These are phyloP conservation scores for Antheraea pernyi DNA, from an alignment of 1,140 invertebrate species.

Conservation along the genomic window DNA sequence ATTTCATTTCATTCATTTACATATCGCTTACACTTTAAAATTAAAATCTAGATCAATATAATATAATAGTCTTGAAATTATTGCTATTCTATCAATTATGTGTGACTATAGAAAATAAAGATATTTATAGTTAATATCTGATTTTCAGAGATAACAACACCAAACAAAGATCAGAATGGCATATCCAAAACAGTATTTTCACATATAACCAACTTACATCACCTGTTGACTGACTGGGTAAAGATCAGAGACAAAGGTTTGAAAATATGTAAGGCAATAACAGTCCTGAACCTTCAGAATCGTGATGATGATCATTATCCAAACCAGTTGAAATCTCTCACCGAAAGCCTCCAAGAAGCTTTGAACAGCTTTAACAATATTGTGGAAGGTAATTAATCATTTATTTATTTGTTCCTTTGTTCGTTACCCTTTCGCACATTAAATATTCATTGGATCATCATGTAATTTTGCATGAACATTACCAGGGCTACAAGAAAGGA, in stretches of 20 bases:
- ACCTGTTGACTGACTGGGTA: constrained; percentile 49
- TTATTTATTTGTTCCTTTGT: no score
- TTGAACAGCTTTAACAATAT: constrained; percentile 45
- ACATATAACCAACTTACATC: constrained; percentile 53
- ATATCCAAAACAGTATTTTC: constrained; percentile 57
- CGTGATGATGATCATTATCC: constrained; percentile 60
- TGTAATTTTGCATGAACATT: no score
- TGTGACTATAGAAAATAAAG: neutral
- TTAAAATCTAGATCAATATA: no score
- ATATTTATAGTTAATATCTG: neutral
- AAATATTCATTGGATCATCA: no score
- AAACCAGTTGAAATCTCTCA: constrained; percentile 45
- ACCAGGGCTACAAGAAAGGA: no score
- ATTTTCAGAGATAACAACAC: constrained; percentile 50
- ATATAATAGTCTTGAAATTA: no score
- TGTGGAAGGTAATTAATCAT: constrained; percentile 38
- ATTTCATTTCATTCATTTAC: no score
- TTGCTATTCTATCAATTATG: no score
- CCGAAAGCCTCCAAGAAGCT: constrained; percentile 46
- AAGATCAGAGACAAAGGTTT: constrained; percentile 49
- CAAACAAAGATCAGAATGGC: constrained; percentile 48
- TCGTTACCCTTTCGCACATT: no score
- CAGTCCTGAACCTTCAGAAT: constrained; percentile 58
- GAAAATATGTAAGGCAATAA: constrained; percentile 52
- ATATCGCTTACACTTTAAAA: no score